Evolutionary conservation across 1,140 invertebrate species (phyloP).

Genomic region (Lasioglossum albipes): DNA sequence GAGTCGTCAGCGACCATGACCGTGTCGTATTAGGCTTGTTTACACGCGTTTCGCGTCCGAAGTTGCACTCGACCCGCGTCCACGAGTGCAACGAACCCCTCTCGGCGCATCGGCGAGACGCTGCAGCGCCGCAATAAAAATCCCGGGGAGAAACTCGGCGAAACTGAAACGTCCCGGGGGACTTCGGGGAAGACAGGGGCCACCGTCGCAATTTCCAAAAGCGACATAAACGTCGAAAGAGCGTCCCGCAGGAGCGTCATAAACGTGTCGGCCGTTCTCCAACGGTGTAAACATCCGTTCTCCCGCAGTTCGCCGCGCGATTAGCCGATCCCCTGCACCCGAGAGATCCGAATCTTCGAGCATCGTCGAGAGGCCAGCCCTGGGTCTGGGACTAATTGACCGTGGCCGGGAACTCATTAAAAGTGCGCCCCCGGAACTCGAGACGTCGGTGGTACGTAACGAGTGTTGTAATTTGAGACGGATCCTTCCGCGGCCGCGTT

Average conservation of each 20-base stretch:
- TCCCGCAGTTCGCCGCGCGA: background rate
- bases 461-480: slow-evolving; percentile 72
- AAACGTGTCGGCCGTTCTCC: slow-evolving; percentile 6
- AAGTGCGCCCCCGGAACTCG: slow-evolving; percentile 67
- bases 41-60: background rate
- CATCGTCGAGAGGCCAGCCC: slow-evolving; percentile 11
- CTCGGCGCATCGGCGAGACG: too few species aligned
- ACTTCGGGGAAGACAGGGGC: background rate
- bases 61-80: background rate
- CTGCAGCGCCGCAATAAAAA: slow-evolving; percentile 17
- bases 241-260: background rate
- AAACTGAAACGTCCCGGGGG: slow-evolving; percentile 23
- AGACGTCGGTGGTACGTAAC: slow-evolving; percentile 68
- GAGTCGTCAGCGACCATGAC: background rate
- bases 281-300: slow-evolving; percentile 13
- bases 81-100: background rate
- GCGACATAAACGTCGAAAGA: slow-evolving; percentile 5
- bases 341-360: slow-evolving; percentile 47
- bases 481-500: slow-evolving; percentile 64
- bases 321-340: slow-evolving; percentile 21
- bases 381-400: slow-evolving; percentile 70
- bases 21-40: background rate
- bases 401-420: slow-evolving; percentile 72
- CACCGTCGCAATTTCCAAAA: slow-evolving; percentile 19
- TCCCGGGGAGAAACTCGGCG: slow-evolving; percentile 3